A percentile compares a stretch with the other conserved stretches of the same genome.
These are phyloP conservation scores for Aphis gossypii DNA, from an alignment of 1,140 invertebrate genomes.

Conservation along the genomic window DNA sequence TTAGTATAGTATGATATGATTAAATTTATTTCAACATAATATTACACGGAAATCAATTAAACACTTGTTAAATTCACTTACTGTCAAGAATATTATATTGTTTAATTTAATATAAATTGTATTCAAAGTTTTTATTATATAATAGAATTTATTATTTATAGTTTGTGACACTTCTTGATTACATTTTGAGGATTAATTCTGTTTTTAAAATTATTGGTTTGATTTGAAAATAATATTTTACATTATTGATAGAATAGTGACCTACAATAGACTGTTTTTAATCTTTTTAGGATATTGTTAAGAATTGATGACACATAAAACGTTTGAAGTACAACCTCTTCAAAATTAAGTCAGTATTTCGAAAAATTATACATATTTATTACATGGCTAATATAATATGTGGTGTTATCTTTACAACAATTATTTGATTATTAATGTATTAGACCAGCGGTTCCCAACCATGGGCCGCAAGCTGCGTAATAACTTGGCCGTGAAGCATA, in stretches of 20 bases:
- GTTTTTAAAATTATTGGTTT: not conserved
- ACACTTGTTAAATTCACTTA: too few relatives aligned
- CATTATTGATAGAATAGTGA: not conserved
- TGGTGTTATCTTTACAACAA: not conserved
- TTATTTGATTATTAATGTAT: not conserved
- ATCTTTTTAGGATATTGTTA: not conserved
- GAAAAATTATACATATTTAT: not conserved
- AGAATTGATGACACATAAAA: not conserved
- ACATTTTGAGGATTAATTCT: not conserved
- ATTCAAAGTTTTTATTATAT: not conserved
- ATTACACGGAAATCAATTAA: too few relatives aligned
- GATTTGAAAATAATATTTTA: not conserved
- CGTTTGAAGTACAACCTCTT: not conserved
- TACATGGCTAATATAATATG: not conserved
- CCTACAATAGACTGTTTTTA: not conserved
- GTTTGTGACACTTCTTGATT: not conserved
- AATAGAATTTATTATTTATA: not conserved
- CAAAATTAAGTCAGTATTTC: not conserved
- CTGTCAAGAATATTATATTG: too few relatives aligned
- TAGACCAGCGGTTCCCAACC: not conserved
- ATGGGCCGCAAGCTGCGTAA: too few relatives aligned
- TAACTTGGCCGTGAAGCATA: too few relatives aligned
- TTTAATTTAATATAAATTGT: not conserved
- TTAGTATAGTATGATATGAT: not conserved
- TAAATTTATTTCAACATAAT: not conserved